A percentile compares a stretch with the other conserved stretches of the same genome.
Evolutionary conservation across 1,140 invertebrate genomes (phyloP).

Genomic region (Solen grandis): DNA sequence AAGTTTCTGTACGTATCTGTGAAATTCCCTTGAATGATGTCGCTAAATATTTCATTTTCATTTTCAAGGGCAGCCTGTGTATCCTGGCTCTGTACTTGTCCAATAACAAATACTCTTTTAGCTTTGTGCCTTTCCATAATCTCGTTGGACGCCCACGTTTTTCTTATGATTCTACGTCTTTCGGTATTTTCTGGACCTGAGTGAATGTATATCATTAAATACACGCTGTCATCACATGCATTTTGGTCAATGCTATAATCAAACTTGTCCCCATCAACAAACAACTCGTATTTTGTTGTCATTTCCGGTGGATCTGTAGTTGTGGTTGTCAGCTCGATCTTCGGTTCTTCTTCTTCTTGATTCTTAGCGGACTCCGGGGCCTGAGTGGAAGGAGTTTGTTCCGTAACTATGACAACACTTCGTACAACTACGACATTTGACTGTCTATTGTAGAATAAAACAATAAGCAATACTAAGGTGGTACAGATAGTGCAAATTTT

Average conservation of each 20-base stretch:
- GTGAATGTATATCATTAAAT: slow-evolving; percentile 54
- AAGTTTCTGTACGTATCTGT: slow-evolving; percentile 65
- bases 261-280: slow-evolving; percentile 14
- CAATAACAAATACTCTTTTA: slow-evolving; percentile 86
- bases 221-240: slow-evolving; percentile 13
- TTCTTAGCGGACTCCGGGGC: background rate
- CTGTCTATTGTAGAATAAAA: slow-evolving; percentile 25
- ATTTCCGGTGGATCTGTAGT: background rate
- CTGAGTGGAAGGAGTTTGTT: background rate
- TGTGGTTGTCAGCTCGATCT: slow-evolving; percentile 21
- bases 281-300: background rate
- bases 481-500: slow-evolving; percentile 34
- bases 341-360: background rate
- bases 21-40: slow-evolving; percentile 68
- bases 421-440: slow-evolving; percentile 8
- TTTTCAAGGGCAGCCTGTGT: slow-evolving; percentile 80
- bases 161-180: slow-evolving; percentile 37
- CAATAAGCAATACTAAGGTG: slow-evolving; percentile 1
- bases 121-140: slow-evolving; percentile 34
- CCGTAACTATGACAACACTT: background rate
- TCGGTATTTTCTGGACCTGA: slow-evolving; percentile 37
- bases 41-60: slow-evolving; percentile 56
- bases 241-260: slow-evolving; percentile 23
- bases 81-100: slow-evolving; percentile 81
- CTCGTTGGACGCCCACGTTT: slow-evolving; percentile 45